Evolutionary conservation across 2,888 invertebrate species (phyloP), one percentile per base, ranked within the genome.

Genomic region (Koerneria pararmatus): DNA sequence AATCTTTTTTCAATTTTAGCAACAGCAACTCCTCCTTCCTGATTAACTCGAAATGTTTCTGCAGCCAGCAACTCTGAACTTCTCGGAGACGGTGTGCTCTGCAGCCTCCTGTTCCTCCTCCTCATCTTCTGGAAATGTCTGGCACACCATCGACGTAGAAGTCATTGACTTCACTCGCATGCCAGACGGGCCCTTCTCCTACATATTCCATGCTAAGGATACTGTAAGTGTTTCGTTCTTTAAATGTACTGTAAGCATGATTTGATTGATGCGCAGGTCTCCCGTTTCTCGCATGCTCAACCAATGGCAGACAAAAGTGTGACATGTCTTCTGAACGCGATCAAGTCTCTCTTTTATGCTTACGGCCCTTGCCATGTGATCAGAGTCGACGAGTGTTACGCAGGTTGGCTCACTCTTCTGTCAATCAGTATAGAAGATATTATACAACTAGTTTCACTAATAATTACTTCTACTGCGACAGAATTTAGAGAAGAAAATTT

Each of bases 111-210:
- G n/a, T n/a, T n/a, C n/a, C n/a, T n/a, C n/a, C n/a, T n/a, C n/a
- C n/a, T n/a, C n/a, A n/a, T n/a, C n/a, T n/a, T n/a, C n/a, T n/a
- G n/a, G n/a, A n/a, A n/a, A n/a, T n/a, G n/a, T n/a, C n/a, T n/a
- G n/a, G n/a, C n/a, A n/a, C n/a, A n/a, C n/a, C n/a, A 34, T 61
- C 6, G 61, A 61, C 46, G 46, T 46, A 22, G 61, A 61, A n/a
- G 32, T 61, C 31, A 61, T 61, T 24, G 61, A 61, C 24, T 61
- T 61, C 61, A 48, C 61, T 48, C 61, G 61, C n/a, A 61, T 61
- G 61, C 32, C 61, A 2, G 61, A 61, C 32, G 31, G 61, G 32
- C 31, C 46, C 8, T 61, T 22, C 32, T 24, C 11, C 11, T 61
- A 61, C 31, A 61, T 61, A 11, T 61, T 61, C 61, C 61, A 61